phyloP scores from a whole-genome alignment of 1,140 invertebrate species.

The Plectrocnemia conspersa region DNA sequence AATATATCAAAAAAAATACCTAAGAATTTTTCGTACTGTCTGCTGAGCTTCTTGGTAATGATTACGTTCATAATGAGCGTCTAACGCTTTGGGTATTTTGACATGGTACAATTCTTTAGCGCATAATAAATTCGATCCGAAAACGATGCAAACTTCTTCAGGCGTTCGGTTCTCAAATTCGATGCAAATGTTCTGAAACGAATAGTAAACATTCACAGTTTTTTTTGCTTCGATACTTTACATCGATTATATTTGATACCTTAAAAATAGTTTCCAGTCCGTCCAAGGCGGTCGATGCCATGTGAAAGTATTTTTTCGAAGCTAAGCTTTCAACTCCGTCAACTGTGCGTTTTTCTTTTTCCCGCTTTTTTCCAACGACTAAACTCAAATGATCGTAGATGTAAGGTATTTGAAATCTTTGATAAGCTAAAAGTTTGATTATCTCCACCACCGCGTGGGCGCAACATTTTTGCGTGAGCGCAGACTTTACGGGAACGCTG shows the following conservation, averaged over 20 bases:
- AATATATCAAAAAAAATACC: constrained; percentile 14
- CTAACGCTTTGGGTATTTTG: constrained; percentile 5
- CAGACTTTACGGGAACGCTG: constrained; percentile 3
- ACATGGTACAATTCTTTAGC: constrained; percentile 28
- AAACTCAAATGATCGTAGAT: constrained; percentile 48
- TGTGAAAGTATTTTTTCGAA: constrained; percentile 45
- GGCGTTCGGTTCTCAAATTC: constrained; percentile 26
- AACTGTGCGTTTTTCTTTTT: constrained; percentile 37
- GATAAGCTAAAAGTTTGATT: constrained; percentile 48
- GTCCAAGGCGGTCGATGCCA: constrained; percentile 43
- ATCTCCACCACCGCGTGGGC: constrained; percentile 47
- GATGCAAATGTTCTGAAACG: constrained; percentile 27
- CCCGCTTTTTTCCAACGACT: constrained; percentile 41
- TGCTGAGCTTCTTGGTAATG: constrained; percentile 17
- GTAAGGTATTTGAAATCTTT: constrained; percentile 49
- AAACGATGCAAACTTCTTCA: constrained; percentile 21
- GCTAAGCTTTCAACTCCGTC: constrained; percentile 41
- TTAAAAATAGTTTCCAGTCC: constrained; percentile 47
- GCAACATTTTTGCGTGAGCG: constrained; percentile 36
- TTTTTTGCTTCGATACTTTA: neutral
- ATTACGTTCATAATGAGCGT: constrained; percentile 15
- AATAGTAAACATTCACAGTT: neutral
- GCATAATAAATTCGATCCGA: constrained; percentile 18
- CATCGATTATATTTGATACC: constrained; percentile 36
- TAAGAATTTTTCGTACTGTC: constrained; percentile 18